phyloP scores from a whole-genome alignment of 2,113 vertebrate species.

The Hoplias malabaricus region DNA sequence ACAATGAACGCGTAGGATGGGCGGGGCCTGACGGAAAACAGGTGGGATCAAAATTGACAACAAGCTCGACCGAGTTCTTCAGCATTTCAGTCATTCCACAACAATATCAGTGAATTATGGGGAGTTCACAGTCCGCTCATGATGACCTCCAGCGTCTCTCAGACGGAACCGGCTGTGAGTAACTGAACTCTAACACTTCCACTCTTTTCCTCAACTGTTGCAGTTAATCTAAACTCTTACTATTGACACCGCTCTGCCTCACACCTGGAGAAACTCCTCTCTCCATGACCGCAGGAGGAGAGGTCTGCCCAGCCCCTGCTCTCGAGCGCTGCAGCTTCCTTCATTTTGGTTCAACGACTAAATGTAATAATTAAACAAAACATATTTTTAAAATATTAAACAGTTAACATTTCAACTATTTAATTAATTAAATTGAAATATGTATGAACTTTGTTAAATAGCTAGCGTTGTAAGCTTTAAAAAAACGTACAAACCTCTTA shows the following conservation, averaged over 20 bases:
- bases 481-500: too few species aligned
- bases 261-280: background rate
- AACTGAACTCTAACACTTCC: background rate
- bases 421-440: too few species aligned
- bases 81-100: background rate
- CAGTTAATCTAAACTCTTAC: background rate
- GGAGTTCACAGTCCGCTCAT: constrained; percentile 75
- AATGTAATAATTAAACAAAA: too few species aligned
- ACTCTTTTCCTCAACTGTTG: background rate
- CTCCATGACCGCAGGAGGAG: too few species aligned
- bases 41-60: background rate
- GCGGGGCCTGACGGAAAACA: background rate
- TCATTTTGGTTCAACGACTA: too few species aligned
- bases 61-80: background rate
- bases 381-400: too few species aligned
- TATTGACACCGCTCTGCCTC: background rate
- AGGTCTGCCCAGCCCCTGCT: too few species aligned
- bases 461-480: too few species aligned
- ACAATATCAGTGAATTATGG: constrained; percentile 67
- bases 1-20: background rate
- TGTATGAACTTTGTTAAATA: too few species aligned
- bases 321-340: too few species aligned
- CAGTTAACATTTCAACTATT: too few species aligned
- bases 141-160: constrained; percentile 71
- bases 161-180: constrained; percentile 88